Evolutionary conservation across 2,888 invertebrate species (phyloP), one percentile per base, ranked within the genome.

Genomic region (Pollenia angustigena): DNA sequence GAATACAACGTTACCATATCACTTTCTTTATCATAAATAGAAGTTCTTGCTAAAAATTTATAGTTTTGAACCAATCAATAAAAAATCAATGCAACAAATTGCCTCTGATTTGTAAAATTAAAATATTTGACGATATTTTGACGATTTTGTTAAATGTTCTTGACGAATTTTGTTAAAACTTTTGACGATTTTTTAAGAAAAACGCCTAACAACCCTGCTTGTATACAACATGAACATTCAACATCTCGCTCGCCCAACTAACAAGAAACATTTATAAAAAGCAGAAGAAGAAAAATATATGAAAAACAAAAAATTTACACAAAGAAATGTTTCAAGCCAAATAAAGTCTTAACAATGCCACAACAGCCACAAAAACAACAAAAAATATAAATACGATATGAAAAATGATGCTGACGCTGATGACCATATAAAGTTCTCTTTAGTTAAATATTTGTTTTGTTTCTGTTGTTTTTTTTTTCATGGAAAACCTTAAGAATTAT

Each of bases 381-480:
- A 72, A 48, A 48, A 64, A 18, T 7, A 71, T 9, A 71, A 66
- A 23, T 44, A 83, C 32, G 64, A 68, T 52, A 80, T 79, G 82
- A 79, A 64, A 62, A 54, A 75, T 83, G 69, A 71, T 83, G 80
- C 75, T 80, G 75, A 52, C 16, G 72, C 64, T 80, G 80, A 76
- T 83, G 83, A 81, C 78, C 87, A 83, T 86, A 84, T 83, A 81
- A 87, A 87, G 72, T 84, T 87, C 56, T 83, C 32, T 81, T 71
- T 16, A 71, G 60, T 56, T 56, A 64, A 81, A 48, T 81, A 66
- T 64, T 72, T 71, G 16, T 48, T 64, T 72, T 81, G 48, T 44
- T 64, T 32, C 1, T 32, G 11, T 50, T 58, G 40, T 60, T 79
- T 84, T 68, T 60, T 60, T 79, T 84, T 74, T 66, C 52, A 4